Conservation (phyloP, 2,113 vertebrate species). For the Nettapus auritus region DNA sequence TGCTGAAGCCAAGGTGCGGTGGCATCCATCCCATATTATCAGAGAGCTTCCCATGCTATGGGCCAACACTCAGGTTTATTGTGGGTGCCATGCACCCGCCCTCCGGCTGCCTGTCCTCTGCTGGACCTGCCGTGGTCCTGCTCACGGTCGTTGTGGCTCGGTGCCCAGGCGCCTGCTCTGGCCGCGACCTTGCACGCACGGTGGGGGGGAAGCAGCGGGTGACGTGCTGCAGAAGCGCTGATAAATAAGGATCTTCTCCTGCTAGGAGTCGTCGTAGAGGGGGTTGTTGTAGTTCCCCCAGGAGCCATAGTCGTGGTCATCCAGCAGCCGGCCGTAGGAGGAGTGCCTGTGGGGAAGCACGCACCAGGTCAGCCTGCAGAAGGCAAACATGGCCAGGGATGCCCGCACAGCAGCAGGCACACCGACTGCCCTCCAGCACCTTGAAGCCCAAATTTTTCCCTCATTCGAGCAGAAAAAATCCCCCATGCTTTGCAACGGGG, state of each 20-base stretch:
- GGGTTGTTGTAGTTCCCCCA: conserved; percentile 92
- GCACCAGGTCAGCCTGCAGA: neutral
- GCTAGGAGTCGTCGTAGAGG: conserved; percentile 85
- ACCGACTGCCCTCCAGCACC: neutral
- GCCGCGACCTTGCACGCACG: neutral
- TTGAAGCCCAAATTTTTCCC: neutral
- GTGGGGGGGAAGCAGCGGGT: neutral
- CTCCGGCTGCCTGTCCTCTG: neutral
- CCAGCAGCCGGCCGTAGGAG: conserved; percentile 84
- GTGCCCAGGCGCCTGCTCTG: neutral
- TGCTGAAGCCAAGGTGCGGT: neutral
- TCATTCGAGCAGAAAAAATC: neutral
- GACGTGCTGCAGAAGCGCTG: conserved; percentile 69
- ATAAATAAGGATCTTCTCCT: conserved; percentile 69
- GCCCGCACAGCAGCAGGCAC: neutral
- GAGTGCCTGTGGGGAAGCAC: conserved; percentile 75
- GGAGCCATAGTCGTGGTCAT: conserved; percentile 78
- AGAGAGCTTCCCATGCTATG: conserved; percentile 14
- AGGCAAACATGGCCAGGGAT: neutral
- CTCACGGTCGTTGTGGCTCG: neutral
- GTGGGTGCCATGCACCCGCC: neutral
- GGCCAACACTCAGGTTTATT: conserved; percentile 47
- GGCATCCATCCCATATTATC: neutral
- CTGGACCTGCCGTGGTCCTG: neutral
- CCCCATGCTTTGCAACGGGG: neutral